phyloP scores from a whole-genome alignment of 2,113 vertebrate genomes.

The Callipepla squamata region DNA sequence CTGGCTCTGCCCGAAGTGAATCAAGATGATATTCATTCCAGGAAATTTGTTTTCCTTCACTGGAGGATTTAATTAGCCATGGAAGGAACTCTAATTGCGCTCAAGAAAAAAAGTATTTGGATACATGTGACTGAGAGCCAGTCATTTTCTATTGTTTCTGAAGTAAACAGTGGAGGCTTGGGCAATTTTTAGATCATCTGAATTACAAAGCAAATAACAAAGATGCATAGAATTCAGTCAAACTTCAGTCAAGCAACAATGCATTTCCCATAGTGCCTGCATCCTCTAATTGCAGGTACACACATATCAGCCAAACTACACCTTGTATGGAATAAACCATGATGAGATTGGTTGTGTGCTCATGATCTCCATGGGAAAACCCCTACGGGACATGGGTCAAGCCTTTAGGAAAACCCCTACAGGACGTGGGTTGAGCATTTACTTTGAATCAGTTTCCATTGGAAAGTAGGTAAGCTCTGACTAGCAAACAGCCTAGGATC shows the following conservation, averaged over 20 bases:
- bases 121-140: background rate
- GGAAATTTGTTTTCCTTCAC: constrained; percentile 63
- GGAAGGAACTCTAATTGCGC: constrained; percentile 57
- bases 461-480: background rate
- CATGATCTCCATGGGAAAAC: background rate
- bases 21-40: constrained; percentile 48
- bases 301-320: background rate
- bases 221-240: background rate
- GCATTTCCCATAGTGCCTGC: background rate
- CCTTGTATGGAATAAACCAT: fast-evolving
- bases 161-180: constrained; percentile 51
- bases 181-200: constrained; percentile 6
- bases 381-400: background rate
- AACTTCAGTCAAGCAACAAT: background rate
- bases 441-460: background rate
- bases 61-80: constrained; percentile 64
- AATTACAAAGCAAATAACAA: background rate
- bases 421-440: background rate
- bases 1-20: constrained; percentile 13
- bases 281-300: background rate
- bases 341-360: fast-evolving
- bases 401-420: background rate
- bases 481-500: background rate
- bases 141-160: constrained; percentile 34
- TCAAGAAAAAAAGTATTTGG: background rate